Conservation (phyloP, 2,113 vertebrate genomes). For the Phodopus roborovskii region DNA sequence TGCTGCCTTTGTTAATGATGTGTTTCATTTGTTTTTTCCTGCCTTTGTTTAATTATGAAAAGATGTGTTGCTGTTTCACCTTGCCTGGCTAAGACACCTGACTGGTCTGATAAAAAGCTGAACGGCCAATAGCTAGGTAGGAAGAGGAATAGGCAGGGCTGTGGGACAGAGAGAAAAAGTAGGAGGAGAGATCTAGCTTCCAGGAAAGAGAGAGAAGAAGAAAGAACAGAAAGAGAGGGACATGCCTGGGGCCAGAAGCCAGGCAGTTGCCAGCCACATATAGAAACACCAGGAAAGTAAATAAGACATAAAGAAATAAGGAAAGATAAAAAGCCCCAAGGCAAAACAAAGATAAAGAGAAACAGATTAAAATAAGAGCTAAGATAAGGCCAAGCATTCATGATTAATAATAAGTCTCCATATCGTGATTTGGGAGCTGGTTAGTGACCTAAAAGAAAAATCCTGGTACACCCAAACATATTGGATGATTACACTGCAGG, state of each 20-base stretch:
- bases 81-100: background rate
- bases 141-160: background rate
- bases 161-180: background rate
- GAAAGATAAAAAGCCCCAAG: background rate
- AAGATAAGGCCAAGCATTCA: background rate
- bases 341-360: background rate
- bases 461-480: background rate
- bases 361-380: background rate
- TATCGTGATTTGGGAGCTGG: background rate
- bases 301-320: background rate
- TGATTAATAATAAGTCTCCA: background rate
- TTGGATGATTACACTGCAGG: background rate
- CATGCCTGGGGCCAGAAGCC: background rate
- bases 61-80: background rate
- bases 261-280: background rate
- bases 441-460: background rate
- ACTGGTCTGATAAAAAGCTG: background rate
- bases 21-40: background rate
- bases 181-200: background rate
- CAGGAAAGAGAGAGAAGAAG: background rate
- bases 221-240: background rate
- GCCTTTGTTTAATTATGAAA: background rate
- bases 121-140: background rate
- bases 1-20: background rate
- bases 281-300: background rate